Conservation (phyloP, 2,888 invertebrate species). For the Drosophila helvetica region DNA sequence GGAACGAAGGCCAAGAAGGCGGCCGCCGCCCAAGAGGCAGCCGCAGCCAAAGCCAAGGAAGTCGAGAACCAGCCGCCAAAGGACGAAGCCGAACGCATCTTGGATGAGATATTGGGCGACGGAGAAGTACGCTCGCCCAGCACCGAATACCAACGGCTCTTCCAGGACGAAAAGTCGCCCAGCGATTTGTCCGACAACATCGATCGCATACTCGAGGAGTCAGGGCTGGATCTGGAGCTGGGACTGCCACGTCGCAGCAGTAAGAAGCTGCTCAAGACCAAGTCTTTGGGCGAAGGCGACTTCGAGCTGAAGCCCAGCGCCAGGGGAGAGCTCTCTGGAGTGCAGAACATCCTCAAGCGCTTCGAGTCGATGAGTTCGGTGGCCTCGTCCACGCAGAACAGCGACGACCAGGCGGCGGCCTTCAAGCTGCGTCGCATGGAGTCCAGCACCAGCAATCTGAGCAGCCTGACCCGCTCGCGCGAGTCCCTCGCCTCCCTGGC, state of each 20-base stretch:
- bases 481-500: slow-evolving; percentile 76
- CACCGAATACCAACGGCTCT: slow-evolving; percentile 82
- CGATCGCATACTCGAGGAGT: slow-evolving; percentile 81
- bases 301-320: slow-evolving; percentile 58
- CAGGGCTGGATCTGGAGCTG: slow-evolving; percentile 80
- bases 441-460: slow-evolving; percentile 78
- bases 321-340: slow-evolving; percentile 59
- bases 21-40: slow-evolving; percentile 44
- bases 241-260: slow-evolving; percentile 66
- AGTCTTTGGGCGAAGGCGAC: slow-evolving; percentile 80
- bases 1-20: slow-evolving; percentile 75
- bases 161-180: slow-evolving; percentile 82
- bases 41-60: not conserved
- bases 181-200: slow-evolving; percentile 83
- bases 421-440: slow-evolving; percentile 80
- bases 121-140: slow-evolving; percentile 80
- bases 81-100: slow-evolving; percentile 80
- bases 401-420: slow-evolving; percentile 63
- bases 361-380: slow-evolving; percentile 82
- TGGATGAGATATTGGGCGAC: slow-evolving; percentile 81
- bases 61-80: slow-evolving; percentile 43
- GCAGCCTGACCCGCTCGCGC: slow-evolving; percentile 77
- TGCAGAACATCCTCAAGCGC: slow-evolving; percentile 80
- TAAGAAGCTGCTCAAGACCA: slow-evolving; percentile 77
- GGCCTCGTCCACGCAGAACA: slow-evolving; percentile 61